These are phyloP conservation scores for Limnothrissa miodon DNA, from an alignment of 2,113 vertebrate genomes.

Conservation along the genomic window DNA sequence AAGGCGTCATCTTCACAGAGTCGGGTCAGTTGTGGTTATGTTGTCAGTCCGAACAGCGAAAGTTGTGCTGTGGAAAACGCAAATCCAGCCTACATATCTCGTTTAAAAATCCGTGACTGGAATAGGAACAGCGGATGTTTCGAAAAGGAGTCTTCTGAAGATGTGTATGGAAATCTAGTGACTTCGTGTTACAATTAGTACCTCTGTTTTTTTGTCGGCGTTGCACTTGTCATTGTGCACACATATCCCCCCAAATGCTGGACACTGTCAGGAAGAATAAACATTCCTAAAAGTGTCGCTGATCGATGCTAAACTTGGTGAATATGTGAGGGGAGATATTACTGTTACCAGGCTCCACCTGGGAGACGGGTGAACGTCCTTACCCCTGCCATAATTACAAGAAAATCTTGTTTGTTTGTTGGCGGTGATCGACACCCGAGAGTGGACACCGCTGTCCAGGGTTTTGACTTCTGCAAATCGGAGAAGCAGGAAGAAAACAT, in stretches of 20 bases:
- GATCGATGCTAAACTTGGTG: slow-evolving; percentile 58
- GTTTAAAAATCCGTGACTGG: slow-evolving; percentile 19
- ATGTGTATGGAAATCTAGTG: slow-evolving; percentile 13
- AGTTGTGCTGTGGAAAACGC: slow-evolving; percentile 31
- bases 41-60: slow-evolving; percentile 19
- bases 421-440: slow-evolving; percentile 23
- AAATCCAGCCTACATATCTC: slow-evolving; percentile 17
- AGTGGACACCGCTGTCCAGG: slow-evolving; percentile 47
- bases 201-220: background rate
- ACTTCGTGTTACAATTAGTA: slow-evolving; percentile 18
- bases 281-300: slow-evolving; percentile 35
- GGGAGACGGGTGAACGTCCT: slow-evolving; percentile 47
- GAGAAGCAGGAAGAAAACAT: slow-evolving; percentile 27
- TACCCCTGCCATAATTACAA: slow-evolving; percentile 38
- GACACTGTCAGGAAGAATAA: slow-evolving; percentile 32
- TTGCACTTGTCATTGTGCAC: slow-evolving; percentile 11
- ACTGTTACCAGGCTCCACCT: slow-evolving; percentile 44
- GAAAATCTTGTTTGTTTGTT: slow-evolving; percentile 49
- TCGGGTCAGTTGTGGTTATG: slow-evolving; percentile 49
- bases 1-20: slow-evolving; percentile 59
- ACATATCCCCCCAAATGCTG: slow-evolving; percentile 20
- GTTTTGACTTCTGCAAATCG: slow-evolving; percentile 50
- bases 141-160: slow-evolving; percentile 28
- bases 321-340: slow-evolving; percentile 48
- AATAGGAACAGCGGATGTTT: slow-evolving; percentile 23